Conservation (phyloP, 2,888 invertebrate species). For the Sepioteuthis lessoniana region DNA sequence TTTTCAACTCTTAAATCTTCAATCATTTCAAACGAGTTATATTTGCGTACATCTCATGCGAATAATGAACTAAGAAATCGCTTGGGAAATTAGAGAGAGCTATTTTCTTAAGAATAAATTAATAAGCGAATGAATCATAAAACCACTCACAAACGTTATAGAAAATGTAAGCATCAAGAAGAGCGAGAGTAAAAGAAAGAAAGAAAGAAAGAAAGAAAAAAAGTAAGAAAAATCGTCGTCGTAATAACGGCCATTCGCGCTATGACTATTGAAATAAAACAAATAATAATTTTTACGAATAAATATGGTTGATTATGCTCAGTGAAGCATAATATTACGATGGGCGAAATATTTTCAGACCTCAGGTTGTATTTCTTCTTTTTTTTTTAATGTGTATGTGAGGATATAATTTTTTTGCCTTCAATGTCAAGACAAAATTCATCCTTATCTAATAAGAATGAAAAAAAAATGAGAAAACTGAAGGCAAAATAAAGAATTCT, state of each 20-base stretch:
- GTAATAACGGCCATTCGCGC: not conserved
- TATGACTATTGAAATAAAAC: not conserved
- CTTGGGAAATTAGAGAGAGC: not conserved
- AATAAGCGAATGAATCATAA: not conserved
- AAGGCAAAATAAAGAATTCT: not conserved
- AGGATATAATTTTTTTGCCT: not conserved
- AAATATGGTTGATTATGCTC: not conserved
- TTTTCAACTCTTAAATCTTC: not conserved
- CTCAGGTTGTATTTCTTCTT: not conserved
- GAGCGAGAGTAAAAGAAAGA: too few species aligned
- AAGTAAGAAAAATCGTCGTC: not conserved
- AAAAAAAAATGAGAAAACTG: not conserved
- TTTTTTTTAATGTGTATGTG: not conserved
- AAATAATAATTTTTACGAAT: not conserved
- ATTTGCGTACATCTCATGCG: conserved; percentile 7
- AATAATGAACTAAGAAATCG: not conserved
- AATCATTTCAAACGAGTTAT: conserved; percentile 14
- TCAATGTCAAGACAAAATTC: not conserved
- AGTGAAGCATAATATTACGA: not conserved
- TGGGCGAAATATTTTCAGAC: too few species aligned
- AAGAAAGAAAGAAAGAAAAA: not conserved
- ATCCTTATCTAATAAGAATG: not conserved
- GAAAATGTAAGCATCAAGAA: not conserved
- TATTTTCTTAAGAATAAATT: conserved; percentile 23
- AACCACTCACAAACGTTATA: not conserved